Conservation (phyloP, 2,797 vertebrate species). For the Alfaro cultratus region DNA sequence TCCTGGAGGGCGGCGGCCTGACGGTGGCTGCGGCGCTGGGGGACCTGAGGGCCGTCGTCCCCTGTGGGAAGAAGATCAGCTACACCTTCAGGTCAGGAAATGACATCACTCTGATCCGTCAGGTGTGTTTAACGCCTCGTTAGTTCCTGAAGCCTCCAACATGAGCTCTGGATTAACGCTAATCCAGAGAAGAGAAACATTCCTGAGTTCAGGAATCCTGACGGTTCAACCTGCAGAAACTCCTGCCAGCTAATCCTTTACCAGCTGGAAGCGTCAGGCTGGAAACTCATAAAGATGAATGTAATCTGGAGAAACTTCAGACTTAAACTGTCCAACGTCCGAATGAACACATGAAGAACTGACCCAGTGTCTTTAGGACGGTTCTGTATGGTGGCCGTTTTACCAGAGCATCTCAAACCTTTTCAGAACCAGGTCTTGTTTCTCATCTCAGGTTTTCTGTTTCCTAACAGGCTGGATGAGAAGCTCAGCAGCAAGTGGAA, state of each 20-base stretch:
- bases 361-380: background rate
- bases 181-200: constrained; percentile 16
- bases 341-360: background rate
- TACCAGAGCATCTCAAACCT: background rate
- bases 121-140: background rate
- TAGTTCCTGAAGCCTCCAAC: background rate
- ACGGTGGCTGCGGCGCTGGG: constrained; percentile 83
- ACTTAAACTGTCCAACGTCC: background rate
- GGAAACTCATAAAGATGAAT: background rate
- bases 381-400: too few relatives aligned
- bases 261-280: background rate
- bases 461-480: constrained; percentile 86
- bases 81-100: constrained; percentile 88
- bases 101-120: background rate
- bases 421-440: background rate
- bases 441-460: background rate
- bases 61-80: constrained; percentile 84
- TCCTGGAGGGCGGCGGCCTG: constrained; percentile 88
- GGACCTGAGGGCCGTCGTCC: constrained; percentile 80
- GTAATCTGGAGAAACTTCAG: background rate
- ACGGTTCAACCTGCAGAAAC: constrained; percentile 14
- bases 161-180: background rate
- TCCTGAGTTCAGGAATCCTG: constrained; percentile 13
- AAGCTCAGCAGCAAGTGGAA: constrained; percentile 84
- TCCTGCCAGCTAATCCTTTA: background rate